These are phyloP conservation scores for Dusona sp. DNA, from an alignment of 2,888 invertebrate species.

Conservation along the genomic window DNA sequence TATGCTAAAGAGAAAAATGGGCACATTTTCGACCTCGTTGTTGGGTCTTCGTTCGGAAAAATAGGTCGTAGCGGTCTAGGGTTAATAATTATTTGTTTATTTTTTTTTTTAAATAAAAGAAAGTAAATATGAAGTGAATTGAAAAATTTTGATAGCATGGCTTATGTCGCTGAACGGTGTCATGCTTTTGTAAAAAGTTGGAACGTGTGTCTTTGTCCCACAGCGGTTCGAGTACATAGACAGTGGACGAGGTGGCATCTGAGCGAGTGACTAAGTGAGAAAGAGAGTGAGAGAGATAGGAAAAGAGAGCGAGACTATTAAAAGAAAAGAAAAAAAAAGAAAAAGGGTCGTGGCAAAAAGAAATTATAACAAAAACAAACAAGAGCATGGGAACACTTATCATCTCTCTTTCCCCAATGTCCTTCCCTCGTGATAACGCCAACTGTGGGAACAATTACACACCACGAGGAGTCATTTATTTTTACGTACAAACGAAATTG, in stretches of 20 bases:
- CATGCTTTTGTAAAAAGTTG: constrained; percentile 52
- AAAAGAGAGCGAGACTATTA: constrained; percentile 44
- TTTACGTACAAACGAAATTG: constrained; percentile 67
- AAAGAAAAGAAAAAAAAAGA: constrained; percentile 56
- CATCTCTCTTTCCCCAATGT: constrained; percentile 30
- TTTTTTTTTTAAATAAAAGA: not conserved
- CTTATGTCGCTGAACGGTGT: not conserved
- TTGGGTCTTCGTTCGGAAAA: too few relatives aligned
- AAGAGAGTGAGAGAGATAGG: constrained; percentile 57
- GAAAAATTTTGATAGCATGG: not conserved
- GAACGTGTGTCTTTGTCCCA: constrained; percentile 74
- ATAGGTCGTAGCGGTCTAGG: too few relatives aligned
- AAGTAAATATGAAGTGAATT: not conserved
- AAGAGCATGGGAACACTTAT: constrained; percentile 15
- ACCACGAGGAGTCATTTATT: constrained; percentile 41
- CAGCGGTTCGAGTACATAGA: constrained; percentile 84
- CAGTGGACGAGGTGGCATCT: constrained; percentile 83
- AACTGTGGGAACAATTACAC: constrained; percentile 28
- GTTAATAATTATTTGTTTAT: too few relatives aligned
- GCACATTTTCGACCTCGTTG: too few relatives aligned
- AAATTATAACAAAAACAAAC: constrained; percentile 17
- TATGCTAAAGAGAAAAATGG: too few relatives aligned
- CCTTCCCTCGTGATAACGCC: constrained; percentile 8
- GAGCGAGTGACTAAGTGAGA: constrained; percentile 68
- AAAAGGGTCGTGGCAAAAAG: constrained; percentile 54